phyloP scores from a whole-genome alignment of 2,888 invertebrate genomes.

The Tachystola acroxantha region DNA sequence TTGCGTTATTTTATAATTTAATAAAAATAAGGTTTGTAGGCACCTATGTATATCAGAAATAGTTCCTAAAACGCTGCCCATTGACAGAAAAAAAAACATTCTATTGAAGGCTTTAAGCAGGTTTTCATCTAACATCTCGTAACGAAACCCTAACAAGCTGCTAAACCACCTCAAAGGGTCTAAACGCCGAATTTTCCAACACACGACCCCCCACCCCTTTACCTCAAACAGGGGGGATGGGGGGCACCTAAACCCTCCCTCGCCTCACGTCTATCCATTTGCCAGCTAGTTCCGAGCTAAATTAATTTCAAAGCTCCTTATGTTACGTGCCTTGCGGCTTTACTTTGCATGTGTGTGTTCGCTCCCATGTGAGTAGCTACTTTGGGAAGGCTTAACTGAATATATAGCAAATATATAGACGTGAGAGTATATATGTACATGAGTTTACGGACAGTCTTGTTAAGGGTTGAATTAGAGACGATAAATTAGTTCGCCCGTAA shows the following conservation, averaged over 20 bases:
- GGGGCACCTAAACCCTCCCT: slow-evolving; percentile 32
- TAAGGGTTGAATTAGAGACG: slow-evolving; percentile 69
- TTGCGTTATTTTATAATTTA: not conserved
- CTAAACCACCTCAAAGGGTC: slow-evolving; percentile 60
- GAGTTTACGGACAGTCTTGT: slow-evolving; percentile 65
- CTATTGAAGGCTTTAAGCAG: no score
- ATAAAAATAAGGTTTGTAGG: not conserved
- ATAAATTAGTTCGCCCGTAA: slow-evolving; percentile 62
- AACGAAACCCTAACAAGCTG: slow-evolving; percentile 35
- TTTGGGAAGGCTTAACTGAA: slow-evolving; percentile 71
- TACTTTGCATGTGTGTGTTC: slow-evolving; percentile 56
- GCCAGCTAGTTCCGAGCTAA: slow-evolving; percentile 79
- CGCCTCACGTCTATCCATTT: slow-evolving; percentile 78
- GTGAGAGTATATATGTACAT: slow-evolving; percentile 37
- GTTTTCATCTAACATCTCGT: no score
- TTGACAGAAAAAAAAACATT: no score
- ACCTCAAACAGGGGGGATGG: slow-evolving; percentile 14
- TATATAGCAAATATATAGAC: slow-evolving; percentile 34
- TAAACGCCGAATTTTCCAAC: slow-evolving; percentile 73
- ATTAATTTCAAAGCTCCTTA: slow-evolving; percentile 79
- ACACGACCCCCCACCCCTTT: slow-evolving; percentile 34
- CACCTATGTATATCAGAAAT: no score
- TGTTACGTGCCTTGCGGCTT: slow-evolving; percentile 79
- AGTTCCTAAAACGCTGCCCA: no score
- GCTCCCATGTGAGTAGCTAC: slow-evolving; percentile 43